Evolutionary conservation across 2,797 vertebrate genomes (phyloP), one percentile per base, ranked within the genome.

Genomic region (Cuculus canorus): DNA sequence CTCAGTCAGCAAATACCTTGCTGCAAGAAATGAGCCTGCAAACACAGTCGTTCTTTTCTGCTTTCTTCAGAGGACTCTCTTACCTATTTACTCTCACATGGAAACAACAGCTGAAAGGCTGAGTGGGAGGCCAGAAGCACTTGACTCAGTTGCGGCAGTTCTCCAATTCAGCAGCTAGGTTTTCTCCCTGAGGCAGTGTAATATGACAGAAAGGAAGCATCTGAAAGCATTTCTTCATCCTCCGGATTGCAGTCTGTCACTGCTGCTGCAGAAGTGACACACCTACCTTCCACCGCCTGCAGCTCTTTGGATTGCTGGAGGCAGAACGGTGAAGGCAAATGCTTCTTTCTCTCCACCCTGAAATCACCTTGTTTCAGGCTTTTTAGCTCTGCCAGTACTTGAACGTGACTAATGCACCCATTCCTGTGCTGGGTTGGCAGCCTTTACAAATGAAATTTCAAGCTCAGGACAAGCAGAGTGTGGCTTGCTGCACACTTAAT

Each of bases 121-220:
- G 94, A 92, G 86, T 93, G 79, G 94, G 95, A 92, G 77, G 76
- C 48, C 92, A 96, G 86, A 87, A 95, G 66, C 88, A 68, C 61
- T 93, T 84, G 78, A 95, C 90, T 93, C 86, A 85, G 92, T 94
- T 92, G 88, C 17, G 0, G 94, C 86, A 96, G 50, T 86, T 94
- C 94, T 87, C 68, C 78, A 77, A 71, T 89, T 96, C 90, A 89
- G 86, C 95, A 90, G 75, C 86, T 66, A 80, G 68, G 56, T 87
- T 94, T 95, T 92, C 88, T 92, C 86, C 94, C 93, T 1, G 68
- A 92, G 86, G 96, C 91, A 11, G 45, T 93, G 88, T 84, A 96
- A 86, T 92, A 57, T 89, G 94, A 92, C 91, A 93, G 96, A 96
- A 95, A 95, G 88, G 92, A 95, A 95, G 78, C 86, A 73, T 87